These are phyloP conservation scores for Sebastolobus alascanus DNA, from an alignment of 2,797 vertebrate species.

Conservation along the genomic window DNA sequence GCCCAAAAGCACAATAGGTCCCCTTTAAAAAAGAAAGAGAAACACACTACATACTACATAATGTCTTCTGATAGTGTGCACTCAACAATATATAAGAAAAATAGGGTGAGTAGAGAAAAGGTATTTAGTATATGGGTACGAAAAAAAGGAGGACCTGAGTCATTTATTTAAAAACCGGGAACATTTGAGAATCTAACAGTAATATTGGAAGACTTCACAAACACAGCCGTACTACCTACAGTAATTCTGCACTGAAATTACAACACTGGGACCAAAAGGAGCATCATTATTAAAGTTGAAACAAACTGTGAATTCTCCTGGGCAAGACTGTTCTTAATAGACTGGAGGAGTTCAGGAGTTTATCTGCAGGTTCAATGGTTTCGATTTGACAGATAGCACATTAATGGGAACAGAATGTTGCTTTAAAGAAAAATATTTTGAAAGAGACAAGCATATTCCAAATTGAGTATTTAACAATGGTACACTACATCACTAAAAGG, in stretches of 20 bases:
- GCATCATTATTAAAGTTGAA: not conserved
- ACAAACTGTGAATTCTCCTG: not conserved
- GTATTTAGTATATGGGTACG: no score
- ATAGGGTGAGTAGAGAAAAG: no score
- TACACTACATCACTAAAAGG: not conserved
- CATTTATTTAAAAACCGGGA: no score
- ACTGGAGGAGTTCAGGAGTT: not conserved
- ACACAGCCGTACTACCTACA: not conserved
- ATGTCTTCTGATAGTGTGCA: not conserved
- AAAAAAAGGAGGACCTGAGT: no score
- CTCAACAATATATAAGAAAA: not conserved
- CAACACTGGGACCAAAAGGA: not conserved
- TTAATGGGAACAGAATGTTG: not conserved
- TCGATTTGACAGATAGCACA: conserved; percentile 13
- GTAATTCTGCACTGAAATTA: not conserved
- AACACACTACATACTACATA: not conserved
- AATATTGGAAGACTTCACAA: not conserved
- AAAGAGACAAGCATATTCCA: not conserved
- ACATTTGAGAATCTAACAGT: not conserved
- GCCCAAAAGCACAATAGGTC: no score
- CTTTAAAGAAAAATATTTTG: not conserved
- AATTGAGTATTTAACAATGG: not conserved
- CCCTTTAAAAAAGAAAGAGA: not conserved
- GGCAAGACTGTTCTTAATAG: not conserved
- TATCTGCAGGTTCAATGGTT: not conserved